Evolutionary conservation across 2,797 vertebrate species (phyloP), one percentile per base, ranked within the genome.

Genomic region (Erethizon dorsatum): DNA sequence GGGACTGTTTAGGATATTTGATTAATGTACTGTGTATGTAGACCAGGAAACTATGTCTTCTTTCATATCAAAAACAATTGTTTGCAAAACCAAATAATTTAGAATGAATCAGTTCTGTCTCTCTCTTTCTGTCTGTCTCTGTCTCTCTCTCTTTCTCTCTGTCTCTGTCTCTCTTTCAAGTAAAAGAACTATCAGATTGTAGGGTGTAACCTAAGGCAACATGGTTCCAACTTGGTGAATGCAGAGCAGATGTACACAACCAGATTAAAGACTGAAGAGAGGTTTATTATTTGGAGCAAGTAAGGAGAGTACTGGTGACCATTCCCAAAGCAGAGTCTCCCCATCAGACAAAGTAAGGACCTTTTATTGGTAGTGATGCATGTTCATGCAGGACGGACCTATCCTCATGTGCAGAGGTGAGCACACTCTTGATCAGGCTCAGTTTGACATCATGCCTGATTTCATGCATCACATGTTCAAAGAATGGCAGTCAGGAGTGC

Each of bases 41-140:
- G 12, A 63, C 28, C 22, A 63, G 18, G 31, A 54, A 86, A 59
- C 84, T 83, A 56, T 4, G 86, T 93, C 96, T 96, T 91, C 59
- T 96, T 93, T 78, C 20, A 61, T 69, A 90, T 92, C 28, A 91
- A 80, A 85, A 90, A 71, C 18, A 54, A 0, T 71, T 90, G 31
- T 85, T 94, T 91, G 54, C 14, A 78, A 96, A 91, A 67, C 41
- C 75, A 89, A 79, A 75, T 69, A 37, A 87, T 82, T 73, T 94
- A 88, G 57, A 93, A 65, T 77, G n/a, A 69, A n/a, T 92, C 18
- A 50, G 20, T 94, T 37, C 65, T 61, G 4, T 63, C 45, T 86
- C 14, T 57, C 18, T 57, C 18, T 57, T 1, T 57, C 18, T 57
- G 1, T 57, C 56, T 56, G 2, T 56, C 18, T 57, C 56, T 57